Conservation (phyloP, 2,888 invertebrate genomes). For the Coelinius sp. region DNA sequence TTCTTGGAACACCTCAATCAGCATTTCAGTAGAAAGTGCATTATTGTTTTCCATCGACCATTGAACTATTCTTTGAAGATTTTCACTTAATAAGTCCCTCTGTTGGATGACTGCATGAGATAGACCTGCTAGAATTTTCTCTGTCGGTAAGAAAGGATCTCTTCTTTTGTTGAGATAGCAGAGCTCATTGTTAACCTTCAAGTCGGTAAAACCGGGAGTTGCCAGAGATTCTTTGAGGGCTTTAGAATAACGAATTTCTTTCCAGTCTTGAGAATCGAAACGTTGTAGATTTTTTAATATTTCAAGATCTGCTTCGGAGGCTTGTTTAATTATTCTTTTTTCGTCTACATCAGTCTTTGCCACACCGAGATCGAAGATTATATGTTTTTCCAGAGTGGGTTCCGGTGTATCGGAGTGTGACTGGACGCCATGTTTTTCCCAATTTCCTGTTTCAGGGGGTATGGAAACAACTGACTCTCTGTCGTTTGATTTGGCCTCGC, state of each 20-base stretch:
- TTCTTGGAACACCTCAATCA: neutral
- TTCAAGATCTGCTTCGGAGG: constrained; percentile 23
- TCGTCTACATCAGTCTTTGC: constrained; percentile 35
- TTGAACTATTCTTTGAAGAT: constrained; percentile 31
- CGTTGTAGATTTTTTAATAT: constrained; percentile 33
- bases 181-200: constrained; percentile 54
- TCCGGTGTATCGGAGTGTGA: neutral
- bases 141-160: constrained; percentile 17
- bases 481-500: too few species aligned
- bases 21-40: too few species aligned
- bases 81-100: constrained; percentile 28
- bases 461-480: too few species aligned
- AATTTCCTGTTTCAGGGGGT: too few species aligned
- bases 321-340: constrained; percentile 24
- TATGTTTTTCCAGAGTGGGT: neutral
- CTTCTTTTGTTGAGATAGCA: constrained; percentile 46
- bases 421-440: too few species aligned
- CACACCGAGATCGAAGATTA: constrained; percentile 3
- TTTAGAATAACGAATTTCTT: constrained; percentile 11
- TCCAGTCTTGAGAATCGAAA: constrained; percentile 21
- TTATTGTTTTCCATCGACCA: constrained; percentile 25
- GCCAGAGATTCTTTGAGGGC: constrained; percentile 24
- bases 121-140: constrained; percentile 18
- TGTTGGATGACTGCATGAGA: constrained; percentile 36
- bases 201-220: constrained; percentile 34